Percentiles rank a stretch among this genome's conserved stretches.
Evolutionary conservation across 2,888 invertebrate genomes (phyloP).

Genomic region (Apotomis betuletana): DNA sequence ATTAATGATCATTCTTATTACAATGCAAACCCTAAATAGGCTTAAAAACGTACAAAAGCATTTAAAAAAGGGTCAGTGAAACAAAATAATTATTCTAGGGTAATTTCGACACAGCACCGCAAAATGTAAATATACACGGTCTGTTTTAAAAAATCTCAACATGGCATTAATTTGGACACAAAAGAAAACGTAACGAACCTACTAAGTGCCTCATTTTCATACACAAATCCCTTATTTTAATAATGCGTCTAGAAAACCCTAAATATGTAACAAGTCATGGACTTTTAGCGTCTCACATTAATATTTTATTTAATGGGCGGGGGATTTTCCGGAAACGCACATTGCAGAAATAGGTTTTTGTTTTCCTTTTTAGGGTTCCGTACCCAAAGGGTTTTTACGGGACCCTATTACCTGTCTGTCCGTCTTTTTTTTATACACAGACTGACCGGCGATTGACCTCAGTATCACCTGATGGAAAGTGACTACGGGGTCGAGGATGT

Average conservation of each 20-base stretch:
- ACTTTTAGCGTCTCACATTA: not conserved
- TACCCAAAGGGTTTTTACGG: no score
- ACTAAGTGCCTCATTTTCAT: slow-evolving; percentile 38
- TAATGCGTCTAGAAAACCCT: slow-evolving; percentile 30
- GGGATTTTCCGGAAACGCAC: no score
- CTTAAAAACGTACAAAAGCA: slow-evolving; percentile 11
- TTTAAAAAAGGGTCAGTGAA: slow-evolving; percentile 24
- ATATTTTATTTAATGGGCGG: no score
- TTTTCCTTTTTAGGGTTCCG: no score
- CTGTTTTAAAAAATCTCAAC: slow-evolving; percentile 19
- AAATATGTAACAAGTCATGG: not conserved
- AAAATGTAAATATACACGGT: slow-evolving; percentile 10
- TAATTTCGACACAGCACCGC: slow-evolving; percentile 26
- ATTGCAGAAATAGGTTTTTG: no score
- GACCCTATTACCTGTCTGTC: no score
- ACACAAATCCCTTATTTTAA: slow-evolving; percentile 37
- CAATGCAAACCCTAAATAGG: not conserved
- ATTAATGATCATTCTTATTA: slow-evolving; percentile 7
- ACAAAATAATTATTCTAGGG: slow-evolving; percentile 31
- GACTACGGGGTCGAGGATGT: no score
- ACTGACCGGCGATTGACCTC: no score
- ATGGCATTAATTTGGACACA: slow-evolving; percentile 26
- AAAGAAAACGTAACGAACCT: slow-evolving; percentile 34
- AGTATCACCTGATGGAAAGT: no score
- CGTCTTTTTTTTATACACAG: no score